Conservation (phyloP, 2,888 invertebrate species). For the Neria commutata region DNA sequence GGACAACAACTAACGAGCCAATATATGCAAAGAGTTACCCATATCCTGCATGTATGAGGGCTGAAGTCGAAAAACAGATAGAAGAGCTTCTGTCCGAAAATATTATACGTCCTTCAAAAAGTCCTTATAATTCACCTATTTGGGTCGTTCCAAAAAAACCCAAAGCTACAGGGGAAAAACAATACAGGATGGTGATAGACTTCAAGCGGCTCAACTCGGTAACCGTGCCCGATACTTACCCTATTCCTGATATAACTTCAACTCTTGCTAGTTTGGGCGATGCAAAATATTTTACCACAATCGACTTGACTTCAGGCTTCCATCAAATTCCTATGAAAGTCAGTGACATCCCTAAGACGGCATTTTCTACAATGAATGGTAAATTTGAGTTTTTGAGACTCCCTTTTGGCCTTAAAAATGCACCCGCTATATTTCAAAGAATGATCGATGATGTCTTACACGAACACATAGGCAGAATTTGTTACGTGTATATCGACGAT, state of each 20-base stretch:
- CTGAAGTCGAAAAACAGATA: slow-evolving; percentile 50
- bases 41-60: slow-evolving; percentile 48
- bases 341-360: neutral
- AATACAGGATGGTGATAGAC: slow-evolving; percentile 33
- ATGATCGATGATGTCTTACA: slow-evolving; percentile 20
- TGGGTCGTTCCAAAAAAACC: slow-evolving; percentile 38
- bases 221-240: slow-evolving; percentile 31
- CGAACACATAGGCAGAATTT: slow-evolving; percentile 8
- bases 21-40: slow-evolving; percentile 49
- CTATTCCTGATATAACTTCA: slow-evolving; percentile 29
- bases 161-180: slow-evolving; percentile 30
- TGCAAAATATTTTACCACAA: slow-evolving; percentile 26
- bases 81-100: slow-evolving; percentile 41
- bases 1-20: slow-evolving; percentile 39
- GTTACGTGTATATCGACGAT: slow-evolving; percentile 12
- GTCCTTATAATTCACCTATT: slow-evolving; percentile 40
- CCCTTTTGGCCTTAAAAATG: slow-evolving; percentile 3
- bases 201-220: slow-evolving; percentile 34
- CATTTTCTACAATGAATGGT: neutral
- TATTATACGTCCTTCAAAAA: slow-evolving; percentile 43
- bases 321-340: neutral
- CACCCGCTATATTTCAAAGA: slow-evolving; percentile 15
- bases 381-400: slow-evolving; percentile 14
- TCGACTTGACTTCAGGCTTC: slow-evolving; percentile 4
- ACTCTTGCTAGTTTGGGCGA: slow-evolving; percentile 32